A percentile compares a stretch with the other conserved stretches of the same genome.
phyloP scores from a whole-genome alignment of 2,797 vertebrate species.

The Parotocinclus haroldoi region DNA sequence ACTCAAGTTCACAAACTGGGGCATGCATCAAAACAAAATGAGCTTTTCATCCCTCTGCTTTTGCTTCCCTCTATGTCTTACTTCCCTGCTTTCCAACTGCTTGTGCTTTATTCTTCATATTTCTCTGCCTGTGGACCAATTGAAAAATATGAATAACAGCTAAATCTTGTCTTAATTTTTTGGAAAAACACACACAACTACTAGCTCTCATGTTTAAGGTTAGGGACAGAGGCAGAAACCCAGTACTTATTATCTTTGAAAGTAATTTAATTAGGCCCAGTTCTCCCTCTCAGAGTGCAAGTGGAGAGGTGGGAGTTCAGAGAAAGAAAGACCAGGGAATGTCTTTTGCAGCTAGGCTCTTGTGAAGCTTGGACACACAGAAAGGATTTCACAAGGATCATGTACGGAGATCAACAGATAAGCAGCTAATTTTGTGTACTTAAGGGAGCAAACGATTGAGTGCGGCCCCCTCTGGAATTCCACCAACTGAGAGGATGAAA shows the following conservation, averaged over 20 bases:
- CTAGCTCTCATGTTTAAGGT: constrained; percentile 59
- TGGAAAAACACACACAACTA: constrained; percentile 56
- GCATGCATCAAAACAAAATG: constrained; percentile 56
- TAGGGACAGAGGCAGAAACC: constrained; percentile 68
- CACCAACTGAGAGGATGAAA: constrained; percentile 72
- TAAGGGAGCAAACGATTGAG: constrained; percentile 84
- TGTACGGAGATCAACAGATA: constrained; percentile 96
- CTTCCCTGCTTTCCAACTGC: constrained; percentile 16
- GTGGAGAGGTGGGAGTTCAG: constrained; percentile 52
- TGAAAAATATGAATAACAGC: constrained; percentile 61
- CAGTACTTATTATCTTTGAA: constrained; percentile 84
- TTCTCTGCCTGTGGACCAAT: constrained; percentile 42
- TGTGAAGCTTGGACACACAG: constrained; percentile 74
- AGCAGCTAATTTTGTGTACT: constrained; percentile 98
- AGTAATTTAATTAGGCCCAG: constrained; percentile 84
- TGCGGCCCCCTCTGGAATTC: constrained; percentile 70
- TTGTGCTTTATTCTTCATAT: constrained; percentile 10
- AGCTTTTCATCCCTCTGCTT: constrained; percentile 27
- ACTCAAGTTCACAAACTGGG: constrained; percentile 45
- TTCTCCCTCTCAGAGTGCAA: constrained; percentile 43
- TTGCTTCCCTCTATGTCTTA: neutral
- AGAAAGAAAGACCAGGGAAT: constrained; percentile 63
- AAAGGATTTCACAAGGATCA: constrained; percentile 91
- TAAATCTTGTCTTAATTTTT: constrained; percentile 35
- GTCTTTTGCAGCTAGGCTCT: constrained; percentile 52